Evolutionary conservation across 2,113 vertebrate genomes (phyloP).

Genomic region (Mesoclemmys tuberculata): DNA sequence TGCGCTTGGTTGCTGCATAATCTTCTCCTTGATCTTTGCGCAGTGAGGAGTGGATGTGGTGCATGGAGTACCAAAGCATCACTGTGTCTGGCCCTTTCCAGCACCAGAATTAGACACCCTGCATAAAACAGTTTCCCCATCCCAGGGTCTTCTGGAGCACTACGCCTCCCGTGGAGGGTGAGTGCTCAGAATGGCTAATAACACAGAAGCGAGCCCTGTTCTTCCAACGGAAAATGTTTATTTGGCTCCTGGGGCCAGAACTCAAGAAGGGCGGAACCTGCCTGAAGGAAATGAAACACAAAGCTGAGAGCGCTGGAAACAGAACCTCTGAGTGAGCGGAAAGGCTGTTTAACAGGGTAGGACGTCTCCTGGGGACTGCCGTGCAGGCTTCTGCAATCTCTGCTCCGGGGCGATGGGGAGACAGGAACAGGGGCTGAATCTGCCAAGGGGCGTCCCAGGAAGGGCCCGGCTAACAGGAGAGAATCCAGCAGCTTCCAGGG

Average conservation of each 20-base stretch:
- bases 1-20: too few relatives aligned
- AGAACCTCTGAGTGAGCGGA: accelerated
- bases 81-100: too few relatives aligned
- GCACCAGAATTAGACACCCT: too few relatives aligned
- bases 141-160: too few relatives aligned
- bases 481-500: neutral
- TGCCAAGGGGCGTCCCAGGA: neutral
- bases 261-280: neutral
- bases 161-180: too few relatives aligned
- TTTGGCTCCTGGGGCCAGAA: neutral
- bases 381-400: neutral
- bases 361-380: accelerated
- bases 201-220: neutral
- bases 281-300: neutral
- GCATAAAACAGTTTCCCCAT: too few relatives aligned
- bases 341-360: neutral
- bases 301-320: neutral
- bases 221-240: neutral
- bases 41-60: too few relatives aligned
- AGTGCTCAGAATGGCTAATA: too few relatives aligned
- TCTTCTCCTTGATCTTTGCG: too few relatives aligned
- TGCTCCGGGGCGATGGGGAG: too few relatives aligned
- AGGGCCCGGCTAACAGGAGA: neutral
- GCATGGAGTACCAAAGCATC: too few relatives aligned
- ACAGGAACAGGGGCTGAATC: neutral